These are phyloP conservation scores for Chrysochloris asiatica DNA, from an alignment of 2,113 vertebrate genomes.

Conservation along the genomic window DNA sequence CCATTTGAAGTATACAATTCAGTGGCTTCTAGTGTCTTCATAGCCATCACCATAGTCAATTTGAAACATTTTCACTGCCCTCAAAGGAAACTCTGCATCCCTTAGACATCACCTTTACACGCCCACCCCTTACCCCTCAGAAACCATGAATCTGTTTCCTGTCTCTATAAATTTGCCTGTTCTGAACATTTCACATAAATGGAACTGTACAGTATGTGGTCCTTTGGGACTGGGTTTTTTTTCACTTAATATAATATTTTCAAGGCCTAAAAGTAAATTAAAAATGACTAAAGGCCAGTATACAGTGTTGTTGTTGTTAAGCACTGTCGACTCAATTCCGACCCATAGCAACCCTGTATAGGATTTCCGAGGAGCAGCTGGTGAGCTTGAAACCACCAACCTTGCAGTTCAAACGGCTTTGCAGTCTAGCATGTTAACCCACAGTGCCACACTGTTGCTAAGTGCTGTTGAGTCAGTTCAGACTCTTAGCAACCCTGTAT, in stretches of 20 bases:
- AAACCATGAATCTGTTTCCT: not conserved
- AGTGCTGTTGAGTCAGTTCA: no score
- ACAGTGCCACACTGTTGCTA: no score
- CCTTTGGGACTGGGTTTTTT: not conserved
- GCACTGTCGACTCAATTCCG: no score
- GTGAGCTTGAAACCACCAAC: no score
- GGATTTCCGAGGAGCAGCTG: no score
- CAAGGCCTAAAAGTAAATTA: constrained; percentile 5
- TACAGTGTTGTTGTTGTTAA: no score
- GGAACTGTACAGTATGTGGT: not conserved
- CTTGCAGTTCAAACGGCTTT: no score
- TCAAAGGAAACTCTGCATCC: not conserved
- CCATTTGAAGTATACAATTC: not conserved
- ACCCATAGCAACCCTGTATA: no score
- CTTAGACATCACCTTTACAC: not conserved
- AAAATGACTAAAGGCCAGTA: not conserved
- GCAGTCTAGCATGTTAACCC: no score
- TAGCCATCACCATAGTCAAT: not conserved
- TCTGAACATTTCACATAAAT: not conserved
- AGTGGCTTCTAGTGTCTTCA: not conserved
- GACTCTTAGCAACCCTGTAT: no score
- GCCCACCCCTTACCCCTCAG: not conserved
- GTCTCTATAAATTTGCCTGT: not conserved
- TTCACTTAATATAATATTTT: not conserved
- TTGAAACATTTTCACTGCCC: not conserved